Percentiles rank a stretch among this genome's conserved stretches.
Conservation (phyloP, 2,888 invertebrate species). For the Microdon myrmicae region DNA sequence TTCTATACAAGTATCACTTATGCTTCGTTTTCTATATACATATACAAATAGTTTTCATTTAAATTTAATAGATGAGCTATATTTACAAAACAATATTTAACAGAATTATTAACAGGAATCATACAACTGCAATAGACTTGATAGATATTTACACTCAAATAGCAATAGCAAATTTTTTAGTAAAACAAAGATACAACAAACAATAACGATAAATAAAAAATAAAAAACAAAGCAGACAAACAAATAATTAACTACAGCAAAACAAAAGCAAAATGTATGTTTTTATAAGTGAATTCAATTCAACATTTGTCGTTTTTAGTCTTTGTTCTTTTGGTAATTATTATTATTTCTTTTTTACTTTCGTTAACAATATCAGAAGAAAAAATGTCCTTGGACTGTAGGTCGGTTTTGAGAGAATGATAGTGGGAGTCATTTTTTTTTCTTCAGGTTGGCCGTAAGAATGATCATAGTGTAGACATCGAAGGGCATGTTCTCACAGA, state of each 20-base stretch:
- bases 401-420: not conserved
- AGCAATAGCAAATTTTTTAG: conserved; percentile 53
- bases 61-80: conserved; percentile 51
- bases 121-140: conserved; percentile 51
- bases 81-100: conserved; percentile 42
- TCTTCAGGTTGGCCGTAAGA: too few species aligned
- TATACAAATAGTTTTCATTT: conserved; percentile 12
- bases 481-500: too few species aligned
- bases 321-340: conserved; percentile 8
- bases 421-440: not conserved
- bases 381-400: not conserved
- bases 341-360: not conserved
- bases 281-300: conserved; percentile 55
- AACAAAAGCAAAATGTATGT: conserved; percentile 27
- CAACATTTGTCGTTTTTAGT: conserved; percentile 32
- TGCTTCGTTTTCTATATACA: conserved; percentile 28
- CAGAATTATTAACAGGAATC: conserved; percentile 33
- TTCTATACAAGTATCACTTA: conserved; percentile 4
- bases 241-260: conserved; percentile 36
- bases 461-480: too few species aligned
- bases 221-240: conserved; percentile 21
- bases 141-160: conserved; percentile 53
- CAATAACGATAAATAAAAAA: conserved; percentile 41
- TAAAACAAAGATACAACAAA: conserved; percentile 54
- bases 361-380: not conserved